Evolutionary conservation across 2,888 invertebrate genomes (phyloP), one percentile per base, ranked within the genome.

Genomic region (Cantharis nigra): DNA sequence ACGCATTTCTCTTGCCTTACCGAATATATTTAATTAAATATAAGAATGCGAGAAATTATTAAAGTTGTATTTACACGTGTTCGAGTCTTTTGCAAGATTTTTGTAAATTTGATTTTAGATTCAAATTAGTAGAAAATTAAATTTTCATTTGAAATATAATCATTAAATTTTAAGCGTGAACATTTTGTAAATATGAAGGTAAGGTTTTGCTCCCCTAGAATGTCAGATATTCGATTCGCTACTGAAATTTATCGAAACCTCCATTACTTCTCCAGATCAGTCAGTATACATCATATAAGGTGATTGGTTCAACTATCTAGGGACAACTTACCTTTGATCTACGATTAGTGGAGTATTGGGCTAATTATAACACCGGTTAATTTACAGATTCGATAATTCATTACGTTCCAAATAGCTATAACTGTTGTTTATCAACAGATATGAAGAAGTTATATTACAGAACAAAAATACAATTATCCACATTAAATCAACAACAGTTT

Each of bases 1-100:
- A 63, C 69, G 63, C 71, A 77, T 72, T 77, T 13, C 72, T 72
- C 72, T 70, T 74, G 70, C 70, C 77, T 70, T 70, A 70, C 71
- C 72, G 63, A 72, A 76, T 76, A 76, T 20, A 65, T 70, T 75
- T 67, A 67, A 67, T 67, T 67, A 67, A 67, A 67, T 49, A 49
- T 49, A 49, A 49, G 49, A 49, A 49, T 49, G 49, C 2, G n/a
- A 49, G n/a, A 49, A 49, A 49, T 49, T 49, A n/a, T 49, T n/a
- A 7, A n/a, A 49, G 49, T 49, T 49, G n/a, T 49, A 49, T 49
- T 49, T 49, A 49, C 49, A 49, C 49, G 49, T 49, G n/a, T 49
- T 49, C 13, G n/a, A 49, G n/a, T n/a, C 49, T n/a, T 33, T 33
- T 49, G 49, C n/a, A 49, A 49, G 7, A 49, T 49, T 49, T 49